Base-by-base conservation (phyloP, 2,113 vertebrate species). In the Mellivora capensis region DNA sequence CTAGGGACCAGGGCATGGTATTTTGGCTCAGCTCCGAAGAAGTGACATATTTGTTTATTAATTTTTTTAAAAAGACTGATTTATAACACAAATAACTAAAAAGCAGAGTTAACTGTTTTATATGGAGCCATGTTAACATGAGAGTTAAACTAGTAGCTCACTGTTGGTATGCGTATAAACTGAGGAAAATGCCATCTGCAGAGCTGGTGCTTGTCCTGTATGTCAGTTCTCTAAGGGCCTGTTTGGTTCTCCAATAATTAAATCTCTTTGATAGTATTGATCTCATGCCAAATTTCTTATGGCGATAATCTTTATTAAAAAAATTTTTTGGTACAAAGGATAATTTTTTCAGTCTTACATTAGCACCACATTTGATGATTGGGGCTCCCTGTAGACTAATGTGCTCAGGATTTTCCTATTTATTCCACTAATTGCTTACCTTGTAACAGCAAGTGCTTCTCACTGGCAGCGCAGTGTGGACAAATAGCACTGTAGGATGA, bases 271-370 rank as follows among this genome's bases (percentile, higher is more conserved):
- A 64, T 90, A 93, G 44, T 21, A 71, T 86, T 95, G 81, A 64
- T 82, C 11, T 88, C 72, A 34, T 86, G 93, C 25, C 91, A 97
- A 0, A 85, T 97, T 97, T 95, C 71, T 93, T 86, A 54, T 37
- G 80, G 37, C 39, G 77, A 8, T 81, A 77, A 77, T 77, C 27
- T 77, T 47, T 47, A 29, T 69, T 84, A 81, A 67, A 84, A 91
- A 89, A 77, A 54, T 42, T 71, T 88, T 42, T 67, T n/a, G 20
- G 13, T 94, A 31, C 34, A 88, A 94, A 93, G 82, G 74, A 64
- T 92, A 95, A 95, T 94, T 69, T 95, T 94, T 94, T 90, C 87
- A 81, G 52, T 90, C 90, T 96, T 90, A 21, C 97, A 52, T 96
- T 83, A 84, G 37, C 61, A 59, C 34, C 21, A 54, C 52, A 84